A percentile compares a stretch with the other conserved stretches of the same genome.
phyloP scores from a whole-genome alignment of 2,797 vertebrate genomes.

The Vespertilio murinus region DNA sequence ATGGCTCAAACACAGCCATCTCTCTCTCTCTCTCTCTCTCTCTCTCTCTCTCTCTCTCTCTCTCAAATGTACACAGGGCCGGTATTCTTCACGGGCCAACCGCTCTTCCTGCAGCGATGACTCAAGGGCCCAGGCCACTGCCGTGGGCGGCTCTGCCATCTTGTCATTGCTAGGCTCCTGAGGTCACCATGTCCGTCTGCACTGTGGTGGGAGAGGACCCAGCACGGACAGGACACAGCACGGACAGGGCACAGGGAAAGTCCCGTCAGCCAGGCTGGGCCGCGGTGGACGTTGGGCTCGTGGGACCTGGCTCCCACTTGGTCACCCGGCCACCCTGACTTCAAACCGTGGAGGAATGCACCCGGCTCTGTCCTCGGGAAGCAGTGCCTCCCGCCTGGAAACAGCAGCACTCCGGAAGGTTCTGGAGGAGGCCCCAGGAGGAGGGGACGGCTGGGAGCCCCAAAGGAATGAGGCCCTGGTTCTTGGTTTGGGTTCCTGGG shows the following conservation, averaged over 20 bases:
- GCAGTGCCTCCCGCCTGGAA: not conserved
- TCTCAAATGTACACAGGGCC: not conserved
- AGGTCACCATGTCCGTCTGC: rapidly evolving
- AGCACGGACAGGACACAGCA: not conserved
- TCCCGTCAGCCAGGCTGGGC: not conserved
- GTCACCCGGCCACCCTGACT: not conserved
- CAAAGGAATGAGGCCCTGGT: not conserved
- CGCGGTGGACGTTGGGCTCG: rapidly evolving
- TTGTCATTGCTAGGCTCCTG: rapidly evolving
- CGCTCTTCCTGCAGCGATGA: not conserved
- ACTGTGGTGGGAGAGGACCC: not conserved
- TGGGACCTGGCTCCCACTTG: rapidly evolving
- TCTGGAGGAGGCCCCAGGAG: not conserved
- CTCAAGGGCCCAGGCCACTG: not conserved
- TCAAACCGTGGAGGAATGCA: not conserved
- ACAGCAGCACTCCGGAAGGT: no score
- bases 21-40: not conserved
- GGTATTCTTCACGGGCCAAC: no score
- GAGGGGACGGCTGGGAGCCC: not conserved
- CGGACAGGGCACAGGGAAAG: rapidly evolving
- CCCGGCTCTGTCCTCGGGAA: not conserved
- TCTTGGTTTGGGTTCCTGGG: no score
- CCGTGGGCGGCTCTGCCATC: not conserved
- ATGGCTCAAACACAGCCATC: not conserved
- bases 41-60: not conserved